These are phyloP conservation scores for Drosophila lacteicornis DNA, from an alignment of 1,140 invertebrate genomes.

Conservation along the genomic window DNA sequence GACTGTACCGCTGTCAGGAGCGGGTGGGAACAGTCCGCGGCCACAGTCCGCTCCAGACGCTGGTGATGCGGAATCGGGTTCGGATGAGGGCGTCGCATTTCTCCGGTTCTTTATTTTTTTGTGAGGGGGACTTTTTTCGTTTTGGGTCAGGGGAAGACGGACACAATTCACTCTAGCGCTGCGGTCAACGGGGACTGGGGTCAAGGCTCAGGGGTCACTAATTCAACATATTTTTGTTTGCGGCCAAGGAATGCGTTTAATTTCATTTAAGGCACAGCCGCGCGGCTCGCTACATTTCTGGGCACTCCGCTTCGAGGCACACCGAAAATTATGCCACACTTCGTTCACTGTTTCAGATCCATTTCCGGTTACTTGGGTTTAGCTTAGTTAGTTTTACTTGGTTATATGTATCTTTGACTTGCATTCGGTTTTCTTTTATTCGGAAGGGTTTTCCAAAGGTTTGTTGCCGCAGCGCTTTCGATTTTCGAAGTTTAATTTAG, in stretches of 20 bases:
- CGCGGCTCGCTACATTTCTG: constrained; percentile 48
- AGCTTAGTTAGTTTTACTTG: constrained; percentile 26
- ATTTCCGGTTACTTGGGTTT: constrained; percentile 31
- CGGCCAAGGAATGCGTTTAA: constrained; percentile 14
- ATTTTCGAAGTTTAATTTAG: constrained; percentile 51
- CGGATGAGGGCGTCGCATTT: constrained; percentile 57
- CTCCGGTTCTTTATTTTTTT: constrained; percentile 19
- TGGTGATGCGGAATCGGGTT: constrained; percentile 26
- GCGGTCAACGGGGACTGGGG: constrained; percentile 63
- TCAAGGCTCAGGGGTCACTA: constrained; percentile 48
- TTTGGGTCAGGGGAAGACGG: constrained; percentile 33
- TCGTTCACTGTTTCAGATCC: constrained; percentile 40
- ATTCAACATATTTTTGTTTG: constrained; percentile 14
- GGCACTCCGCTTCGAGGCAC: constrained; percentile 24
- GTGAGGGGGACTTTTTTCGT: background rate
- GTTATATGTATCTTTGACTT: constrained; percentile 19
- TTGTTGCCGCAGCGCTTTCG: constrained; percentile 77
- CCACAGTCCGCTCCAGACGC: constrained; percentile 15
- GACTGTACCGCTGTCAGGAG: constrained; percentile 51
- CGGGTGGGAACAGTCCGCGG: constrained; percentile 37
- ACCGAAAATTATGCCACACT: constrained; percentile 47
- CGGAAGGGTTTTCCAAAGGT: constrained; percentile 34
- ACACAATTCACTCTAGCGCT: constrained; percentile 68
- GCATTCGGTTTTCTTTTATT: constrained; percentile 2
- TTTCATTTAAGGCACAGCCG: constrained; percentile 55